Evolutionary conservation across 2,888 invertebrate species (phyloP).

Genomic region (Troglohyphantes excavatus): DNA sequence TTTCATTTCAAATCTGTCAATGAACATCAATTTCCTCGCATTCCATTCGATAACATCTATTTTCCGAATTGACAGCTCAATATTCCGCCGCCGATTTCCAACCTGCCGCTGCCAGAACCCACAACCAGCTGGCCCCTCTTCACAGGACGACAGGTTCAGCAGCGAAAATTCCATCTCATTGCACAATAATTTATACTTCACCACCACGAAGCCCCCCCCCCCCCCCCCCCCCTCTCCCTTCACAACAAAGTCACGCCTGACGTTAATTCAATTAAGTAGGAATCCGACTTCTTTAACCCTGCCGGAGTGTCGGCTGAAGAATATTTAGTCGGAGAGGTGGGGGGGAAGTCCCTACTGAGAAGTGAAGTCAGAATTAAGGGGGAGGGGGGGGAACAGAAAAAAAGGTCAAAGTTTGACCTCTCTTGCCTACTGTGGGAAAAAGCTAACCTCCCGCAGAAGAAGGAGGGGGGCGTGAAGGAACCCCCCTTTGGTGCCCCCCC

Average conservation of each 20-base stretch:
- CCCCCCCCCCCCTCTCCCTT: not conserved
- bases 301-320: slow-evolving; percentile 61
- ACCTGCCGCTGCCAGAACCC: no score
- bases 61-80: not conserved
- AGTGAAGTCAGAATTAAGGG: slow-evolving; percentile 59
- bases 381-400: slow-evolving; percentile 47
- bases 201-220: slow-evolving; percentile 5
- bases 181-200: slow-evolving; percentile 24
- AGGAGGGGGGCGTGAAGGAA: not conserved
- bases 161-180: not conserved
- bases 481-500: slow-evolving; percentile 49
- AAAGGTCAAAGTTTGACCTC: slow-evolving; percentile 71
- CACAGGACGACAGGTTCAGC: not conserved
- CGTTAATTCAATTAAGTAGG: slow-evolving; percentile 68
- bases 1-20: no score
- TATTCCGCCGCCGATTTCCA: not conserved
- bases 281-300: slow-evolving; percentile 66
- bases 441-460: slow-evolving; percentile 56
- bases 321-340: slow-evolving; percentile 34
- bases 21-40: not conserved
- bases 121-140: not conserved
- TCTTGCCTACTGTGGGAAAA: slow-evolving; percentile 68
- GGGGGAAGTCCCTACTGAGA: slow-evolving; percentile 13
- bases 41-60: not conserved
- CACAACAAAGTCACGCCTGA: slow-evolving; percentile 16